Evolutionary conservation across 2,797 vertebrate species (phyloP).

Genomic region (Karalla daura): DNA sequence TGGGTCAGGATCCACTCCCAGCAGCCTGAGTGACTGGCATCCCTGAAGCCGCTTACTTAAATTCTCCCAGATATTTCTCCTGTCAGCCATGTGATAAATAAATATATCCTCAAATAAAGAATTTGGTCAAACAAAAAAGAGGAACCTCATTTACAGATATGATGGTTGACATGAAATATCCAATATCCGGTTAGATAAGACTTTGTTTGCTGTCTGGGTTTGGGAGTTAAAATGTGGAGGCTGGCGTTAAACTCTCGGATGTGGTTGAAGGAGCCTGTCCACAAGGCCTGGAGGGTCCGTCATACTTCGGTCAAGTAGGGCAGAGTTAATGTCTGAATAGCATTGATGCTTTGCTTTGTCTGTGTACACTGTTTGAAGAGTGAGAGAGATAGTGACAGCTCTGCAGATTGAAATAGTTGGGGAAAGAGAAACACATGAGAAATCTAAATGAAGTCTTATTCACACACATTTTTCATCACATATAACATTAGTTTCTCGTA

Average conservation of each 20-base stretch:
- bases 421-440: neutral
- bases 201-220: constrained; percentile 13
- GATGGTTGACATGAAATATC: neutral
- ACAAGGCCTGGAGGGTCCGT: constrained; percentile 12
- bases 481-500: no score
- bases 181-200: constrained; percentile 5
- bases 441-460: neutral
- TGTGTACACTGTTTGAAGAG: constrained; percentile 2
- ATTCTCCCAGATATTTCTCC: neutral
- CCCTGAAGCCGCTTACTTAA: constrained; percentile 14
- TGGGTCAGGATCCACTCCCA: neutral
- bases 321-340: constrained; percentile 25
- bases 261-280: neutral
- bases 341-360: constrained; percentile 23
- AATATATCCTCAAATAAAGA: constrained; percentile 1
- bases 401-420: constrained; percentile 4
- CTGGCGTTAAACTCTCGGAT: neutral
- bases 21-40: constrained; percentile 1
- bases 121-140: neutral
- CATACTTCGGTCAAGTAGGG: neutral
- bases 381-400: constrained; percentile 3
- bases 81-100: neutral
- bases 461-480: neutral
- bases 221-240: constrained; percentile 7
- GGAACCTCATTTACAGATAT: neutral